A percentile compares a stretch with the other conserved stretches of the same genome.
Evolutionary conservation across 1,140 invertebrate species (phyloP).

Genomic region (Drosophila prosaltans): DNA sequence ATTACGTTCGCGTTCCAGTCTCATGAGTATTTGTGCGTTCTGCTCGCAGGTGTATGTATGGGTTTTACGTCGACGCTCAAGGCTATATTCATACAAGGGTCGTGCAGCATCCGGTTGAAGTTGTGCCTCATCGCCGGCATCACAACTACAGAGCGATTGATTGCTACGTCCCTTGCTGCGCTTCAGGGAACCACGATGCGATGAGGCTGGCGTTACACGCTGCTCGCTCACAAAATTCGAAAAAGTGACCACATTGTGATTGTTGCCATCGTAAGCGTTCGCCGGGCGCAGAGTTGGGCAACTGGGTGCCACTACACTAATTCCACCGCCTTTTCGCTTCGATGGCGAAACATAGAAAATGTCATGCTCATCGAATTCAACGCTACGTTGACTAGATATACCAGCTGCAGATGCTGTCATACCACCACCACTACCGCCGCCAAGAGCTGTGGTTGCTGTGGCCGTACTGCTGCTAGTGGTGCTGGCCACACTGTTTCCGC

Average conservation of each 20-base stretch:
- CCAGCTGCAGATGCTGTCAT: slow-evolving; percentile 19
- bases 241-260: slow-evolving; percentile 73
- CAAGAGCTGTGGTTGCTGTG: slow-evolving; percentile 64
- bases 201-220: slow-evolving; percentile 42
- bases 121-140: slow-evolving; percentile 74
- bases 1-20: slow-evolving; percentile 81
- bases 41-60: slow-evolving; percentile 82
- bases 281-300: slow-evolving; percentile 43
- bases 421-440: slow-evolving; percentile 2
- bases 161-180: slow-evolving; percentile 81
- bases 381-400: slow-evolving; percentile 27
- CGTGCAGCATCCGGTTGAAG: slow-evolving; percentile 74
- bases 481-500: slow-evolving; percentile 71
- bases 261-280: slow-evolving; percentile 47
- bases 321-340: slow-evolving; percentile 67
- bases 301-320: slow-evolving; percentile 32
- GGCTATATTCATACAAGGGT: slow-evolving; percentile 77
- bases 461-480: slow-evolving; percentile 74
- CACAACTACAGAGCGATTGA: slow-evolving; percentile 81
- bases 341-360: slow-evolving; percentile 79
- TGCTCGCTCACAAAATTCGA: slow-evolving; percentile 76
- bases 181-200: slow-evolving; percentile 75
- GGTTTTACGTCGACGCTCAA: slow-evolving; percentile 77
- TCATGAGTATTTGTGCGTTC: slow-evolving; percentile 82
- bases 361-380: slow-evolving; percentile 78